Base-by-base conservation (phyloP, 2,113 vertebrate species). In the Procavia capensis region DNA sequence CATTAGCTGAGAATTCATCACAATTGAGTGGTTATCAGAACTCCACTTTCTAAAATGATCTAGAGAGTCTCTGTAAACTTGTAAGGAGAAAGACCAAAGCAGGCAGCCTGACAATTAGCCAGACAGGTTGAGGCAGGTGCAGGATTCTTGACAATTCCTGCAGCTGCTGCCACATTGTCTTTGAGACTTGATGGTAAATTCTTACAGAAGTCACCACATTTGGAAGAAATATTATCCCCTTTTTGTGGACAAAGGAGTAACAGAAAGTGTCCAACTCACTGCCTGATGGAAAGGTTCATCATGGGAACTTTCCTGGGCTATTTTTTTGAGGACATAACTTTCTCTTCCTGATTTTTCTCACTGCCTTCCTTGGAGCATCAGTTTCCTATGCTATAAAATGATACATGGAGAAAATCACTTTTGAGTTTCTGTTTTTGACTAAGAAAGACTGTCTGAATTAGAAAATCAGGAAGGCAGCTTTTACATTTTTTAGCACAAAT, bases 341-440 rank as follows among this genome's bases (percentile, higher is more conserved):
- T 36, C 79, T 39, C 9, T 76, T 76, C 29, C 39, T 59, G 4
- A n/a, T n/a, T n/a, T n/a, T n/a, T n/a, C 45, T 13, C 29, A 64
- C 34, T 90, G 74, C 54, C 45, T 95, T 57, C 25, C 13, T 41
- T 13, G 59, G n/a, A 59, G 22, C 80, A 29, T 70, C n/a, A 45
- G 47, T 72, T 85, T 91, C 57, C 43, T 85, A 39, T 70, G n/a
- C 68, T 94, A 61, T n/a, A 92, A 90, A 96, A 88, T 72, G 41
- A 57, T 57, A 13, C 14, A 66, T 93, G 29, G 36, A 90, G 66
- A 6, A 82, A 8, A 31, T 90, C 74, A 80, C 16, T 7, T 89
- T 13, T 79, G 36, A 91, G 70, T 45, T 61, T 92, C 45, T 88
- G 57, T 78, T 29, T 80, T 87, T 84, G 43, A 59, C 27, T 63